A percentile compares a stretch with the other conserved stretches of the same genome.
Evolutionary conservation across 2,797 vertebrate genomes (phyloP).

Genomic region (Enteromius argenteus): DNA sequence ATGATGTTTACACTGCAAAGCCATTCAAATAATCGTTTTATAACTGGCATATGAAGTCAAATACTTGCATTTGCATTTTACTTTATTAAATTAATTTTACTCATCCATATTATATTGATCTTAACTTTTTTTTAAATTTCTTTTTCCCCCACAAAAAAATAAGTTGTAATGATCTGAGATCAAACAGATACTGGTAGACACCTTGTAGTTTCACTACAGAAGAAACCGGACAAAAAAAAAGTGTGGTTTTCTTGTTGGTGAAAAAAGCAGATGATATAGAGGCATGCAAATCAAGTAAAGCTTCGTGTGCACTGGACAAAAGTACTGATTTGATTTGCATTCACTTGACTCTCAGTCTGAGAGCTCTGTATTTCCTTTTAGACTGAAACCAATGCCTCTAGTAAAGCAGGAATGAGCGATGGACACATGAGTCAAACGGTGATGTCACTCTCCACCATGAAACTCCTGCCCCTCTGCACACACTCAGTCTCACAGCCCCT

Average conservation of each 20-base stretch:
- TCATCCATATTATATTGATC: not conserved
- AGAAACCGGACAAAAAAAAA: not conserved
- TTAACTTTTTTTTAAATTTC: not conserved
- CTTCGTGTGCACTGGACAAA: not conserved
- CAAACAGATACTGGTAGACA: not conserved
- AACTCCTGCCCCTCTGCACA: conserved; percentile 52
- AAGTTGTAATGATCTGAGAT: not conserved
- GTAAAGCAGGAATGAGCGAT: conserved; percentile 46
- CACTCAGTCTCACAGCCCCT: conserved; percentile 24
- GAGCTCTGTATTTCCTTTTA: conserved; percentile 56
- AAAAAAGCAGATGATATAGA: not conserved
- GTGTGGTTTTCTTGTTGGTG: not conserved
- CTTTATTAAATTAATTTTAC: not conserved
- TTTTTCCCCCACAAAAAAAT: not conserved
- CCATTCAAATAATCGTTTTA: not conserved
- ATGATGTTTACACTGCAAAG: not conserved
- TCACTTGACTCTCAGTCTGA: not conserved
- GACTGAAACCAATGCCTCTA: conserved; percentile 66
- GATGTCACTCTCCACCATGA: conserved; percentile 46
- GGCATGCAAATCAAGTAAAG: not conserved
- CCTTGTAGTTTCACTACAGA: not conserved
- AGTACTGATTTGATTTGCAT: not conserved
- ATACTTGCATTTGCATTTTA: not conserved
- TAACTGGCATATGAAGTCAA: not conserved
- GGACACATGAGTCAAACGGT: conserved; percentile 51